Percentiles rank a stretch among this genome's conserved stretches.
phyloP scores from a whole-genome alignment of 1,140 invertebrate genomes.

The Medauroidea extradentata region DNA sequence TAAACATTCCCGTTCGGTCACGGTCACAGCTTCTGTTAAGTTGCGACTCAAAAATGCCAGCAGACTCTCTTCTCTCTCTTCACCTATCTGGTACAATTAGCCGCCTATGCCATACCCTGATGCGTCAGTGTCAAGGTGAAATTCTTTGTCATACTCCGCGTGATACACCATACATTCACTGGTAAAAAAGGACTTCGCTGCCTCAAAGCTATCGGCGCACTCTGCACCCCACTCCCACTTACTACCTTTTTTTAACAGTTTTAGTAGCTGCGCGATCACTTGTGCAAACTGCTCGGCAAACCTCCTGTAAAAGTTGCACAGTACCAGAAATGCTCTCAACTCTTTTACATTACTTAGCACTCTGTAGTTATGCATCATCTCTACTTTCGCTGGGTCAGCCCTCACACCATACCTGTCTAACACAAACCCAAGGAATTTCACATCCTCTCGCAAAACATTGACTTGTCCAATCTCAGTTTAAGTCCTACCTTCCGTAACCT shows the following conservation, averaged over 20 bases:
- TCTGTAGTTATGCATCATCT: conserved; percentile 1
- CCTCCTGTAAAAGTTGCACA: conserved; percentile 37
- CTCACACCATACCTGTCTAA: neutral
- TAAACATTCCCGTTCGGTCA: conserved; percentile 46
- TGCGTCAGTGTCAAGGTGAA: conserved; percentile 29
- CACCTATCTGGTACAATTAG: conserved; percentile 26
- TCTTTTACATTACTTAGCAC: conserved; percentile 24
- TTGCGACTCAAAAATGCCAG: conserved; percentile 42
- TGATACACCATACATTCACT: conserved; percentile 19
- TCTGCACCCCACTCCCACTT: conserved; percentile 24
- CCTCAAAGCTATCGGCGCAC: conserved; percentile 24
- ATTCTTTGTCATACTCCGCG: conserved; percentile 28
- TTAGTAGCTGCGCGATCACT: conserved; percentile 28
- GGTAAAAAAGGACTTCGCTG: conserved; percentile 27
- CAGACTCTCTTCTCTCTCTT: conserved; percentile 24
- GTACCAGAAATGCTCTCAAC: conserved; percentile 30
- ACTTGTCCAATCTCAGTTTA: conserved; percentile 44
- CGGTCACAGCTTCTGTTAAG: conserved; percentile 40
- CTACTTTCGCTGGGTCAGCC: neutral
- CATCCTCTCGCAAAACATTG: conserved; percentile 37
- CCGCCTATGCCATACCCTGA: conserved; percentile 29
- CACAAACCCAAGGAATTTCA: conserved; percentile 40
- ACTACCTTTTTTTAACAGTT: conserved; percentile 26
- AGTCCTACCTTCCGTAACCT: conserved; percentile 31
- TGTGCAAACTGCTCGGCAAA: conserved; percentile 37